These are phyloP conservation scores for Rhagologus leucostigma DNA, from an alignment of 2,113 vertebrate species.

Conservation along the genomic window DNA sequence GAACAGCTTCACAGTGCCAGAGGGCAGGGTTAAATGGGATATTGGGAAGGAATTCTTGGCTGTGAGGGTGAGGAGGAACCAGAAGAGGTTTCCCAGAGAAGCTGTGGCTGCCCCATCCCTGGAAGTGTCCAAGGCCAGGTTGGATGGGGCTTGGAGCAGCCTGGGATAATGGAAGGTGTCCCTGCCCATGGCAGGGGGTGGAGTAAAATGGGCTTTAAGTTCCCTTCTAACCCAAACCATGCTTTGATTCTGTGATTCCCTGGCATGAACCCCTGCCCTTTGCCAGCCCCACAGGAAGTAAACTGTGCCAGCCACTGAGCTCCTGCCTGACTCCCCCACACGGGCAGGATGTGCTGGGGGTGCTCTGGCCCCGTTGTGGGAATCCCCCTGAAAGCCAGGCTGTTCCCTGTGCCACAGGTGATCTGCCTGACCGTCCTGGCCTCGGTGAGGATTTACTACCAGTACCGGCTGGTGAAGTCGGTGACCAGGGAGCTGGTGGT, in stretches of 20 bases:
- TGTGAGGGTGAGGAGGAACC: neutral
- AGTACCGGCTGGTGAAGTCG: slow-evolving; percentile 86
- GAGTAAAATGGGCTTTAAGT: neutral
- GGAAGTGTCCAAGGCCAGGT: neutral
- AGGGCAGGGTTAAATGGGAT: neutral
- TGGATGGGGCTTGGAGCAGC: fast-evolving
- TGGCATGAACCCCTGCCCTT: neutral
- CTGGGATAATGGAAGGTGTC: neutral
- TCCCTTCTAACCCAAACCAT: neutral
- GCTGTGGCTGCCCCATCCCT: neutral
- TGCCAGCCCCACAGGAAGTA: neutral
- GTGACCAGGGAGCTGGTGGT: slow-evolving; percentile 88
- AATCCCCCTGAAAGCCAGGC: neutral
- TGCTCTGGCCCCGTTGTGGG: fast-evolving
- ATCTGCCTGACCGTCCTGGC: slow-evolving; percentile 91
- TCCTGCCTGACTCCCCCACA: fast-evolving
- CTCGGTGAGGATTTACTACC: slow-evolving; percentile 90
- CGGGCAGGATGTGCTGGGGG: fast-evolving
- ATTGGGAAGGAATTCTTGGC: neutral
- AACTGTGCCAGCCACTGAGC: neutral
- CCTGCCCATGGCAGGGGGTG: neutral
- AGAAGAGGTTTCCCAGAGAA: neutral
- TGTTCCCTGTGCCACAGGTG: slow-evolving; percentile 71
- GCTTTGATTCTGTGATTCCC: neutral
- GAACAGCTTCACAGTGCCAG: neutral